phyloP scores from a whole-genome alignment of 2,888 invertebrate genomes.

The Xanthostigma xanthostigma region DNA sequence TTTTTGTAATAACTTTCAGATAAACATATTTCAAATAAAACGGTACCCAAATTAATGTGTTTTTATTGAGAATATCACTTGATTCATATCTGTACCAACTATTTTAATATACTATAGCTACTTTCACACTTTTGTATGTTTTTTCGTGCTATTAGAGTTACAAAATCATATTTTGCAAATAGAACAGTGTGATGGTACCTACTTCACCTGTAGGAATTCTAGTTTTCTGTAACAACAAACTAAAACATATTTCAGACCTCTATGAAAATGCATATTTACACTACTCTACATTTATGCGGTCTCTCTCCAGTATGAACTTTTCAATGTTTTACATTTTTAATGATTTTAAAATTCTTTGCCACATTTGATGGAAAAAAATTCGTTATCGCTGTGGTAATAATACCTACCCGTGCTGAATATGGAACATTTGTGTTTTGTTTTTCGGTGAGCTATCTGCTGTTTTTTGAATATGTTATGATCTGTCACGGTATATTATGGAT shows the following conservation, averaged over 20 bases:
- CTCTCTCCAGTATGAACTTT: too few species aligned
- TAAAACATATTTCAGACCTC: too few species aligned
- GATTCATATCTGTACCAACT: too few species aligned
- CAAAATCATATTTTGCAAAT: constrained; percentile 12
- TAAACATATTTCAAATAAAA: too few species aligned
- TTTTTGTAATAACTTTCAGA: too few species aligned
- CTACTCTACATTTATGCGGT: background rate
- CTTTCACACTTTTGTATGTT: constrained; percentile 9
- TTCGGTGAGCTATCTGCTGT: background rate
- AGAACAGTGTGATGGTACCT: constrained; percentile 11
- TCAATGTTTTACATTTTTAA: too few species aligned
- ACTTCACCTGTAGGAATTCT: constrained; percentile 13
- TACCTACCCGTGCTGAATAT: background rate
- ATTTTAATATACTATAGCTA: too few species aligned
- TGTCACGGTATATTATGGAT: background rate
- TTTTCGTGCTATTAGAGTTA: constrained; percentile 14
- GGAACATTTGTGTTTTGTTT: background rate
- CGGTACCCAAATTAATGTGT: too few species aligned
- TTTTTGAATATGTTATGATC: background rate
- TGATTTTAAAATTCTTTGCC: constrained; percentile 9
- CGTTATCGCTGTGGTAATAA: background rate
- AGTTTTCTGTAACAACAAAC: constrained; percentile 8
- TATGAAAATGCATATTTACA: constrained; percentile 10
- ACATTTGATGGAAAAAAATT: constrained; percentile 16
- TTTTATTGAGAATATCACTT: too few species aligned